These are phyloP conservation scores for Micropoecilia bifurca DNA, from an alignment of 2,797 vertebrate species.

Conservation along the genomic window DNA sequence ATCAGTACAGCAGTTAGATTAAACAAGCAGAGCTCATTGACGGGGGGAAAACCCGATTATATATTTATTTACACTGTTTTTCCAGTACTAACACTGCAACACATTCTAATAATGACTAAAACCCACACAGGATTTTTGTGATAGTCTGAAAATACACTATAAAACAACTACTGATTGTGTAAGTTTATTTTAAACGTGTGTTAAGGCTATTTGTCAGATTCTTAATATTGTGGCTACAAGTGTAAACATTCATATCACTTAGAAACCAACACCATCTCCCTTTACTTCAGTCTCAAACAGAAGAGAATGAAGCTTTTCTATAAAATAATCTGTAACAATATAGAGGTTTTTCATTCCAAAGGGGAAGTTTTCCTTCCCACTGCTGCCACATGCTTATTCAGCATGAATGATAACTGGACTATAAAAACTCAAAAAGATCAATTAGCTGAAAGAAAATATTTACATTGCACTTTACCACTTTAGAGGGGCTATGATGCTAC, in stretches of 20 bases:
- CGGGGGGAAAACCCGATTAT: neutral
- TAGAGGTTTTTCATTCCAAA: neutral
- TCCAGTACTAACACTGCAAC: neutral
- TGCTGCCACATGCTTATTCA: neutral
- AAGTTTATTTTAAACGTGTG: neutral
- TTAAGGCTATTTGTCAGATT: neutral
- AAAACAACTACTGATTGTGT: neutral
- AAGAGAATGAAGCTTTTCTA: neutral
- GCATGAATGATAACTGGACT: neutral
- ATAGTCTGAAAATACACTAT: neutral
- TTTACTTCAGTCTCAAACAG: neutral
- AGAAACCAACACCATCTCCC: neutral
- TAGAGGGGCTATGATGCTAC: neutral
- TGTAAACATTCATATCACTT: neutral
- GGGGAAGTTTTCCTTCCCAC: neutral
- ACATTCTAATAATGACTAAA: neutral
- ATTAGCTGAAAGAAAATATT: too few species aligned
- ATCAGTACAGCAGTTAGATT: constrained; percentile 43
- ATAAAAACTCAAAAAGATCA: too few species aligned
- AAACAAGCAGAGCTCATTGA: constrained; percentile 34
- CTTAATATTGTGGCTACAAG: neutral
- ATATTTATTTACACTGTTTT: neutral
- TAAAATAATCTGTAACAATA: neutral
- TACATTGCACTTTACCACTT: too few species aligned
- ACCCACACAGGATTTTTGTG: neutral